Evolutionary conservation across 2,797 vertebrate species (phyloP).

Genomic region (Cyprinella venusta): DNA sequence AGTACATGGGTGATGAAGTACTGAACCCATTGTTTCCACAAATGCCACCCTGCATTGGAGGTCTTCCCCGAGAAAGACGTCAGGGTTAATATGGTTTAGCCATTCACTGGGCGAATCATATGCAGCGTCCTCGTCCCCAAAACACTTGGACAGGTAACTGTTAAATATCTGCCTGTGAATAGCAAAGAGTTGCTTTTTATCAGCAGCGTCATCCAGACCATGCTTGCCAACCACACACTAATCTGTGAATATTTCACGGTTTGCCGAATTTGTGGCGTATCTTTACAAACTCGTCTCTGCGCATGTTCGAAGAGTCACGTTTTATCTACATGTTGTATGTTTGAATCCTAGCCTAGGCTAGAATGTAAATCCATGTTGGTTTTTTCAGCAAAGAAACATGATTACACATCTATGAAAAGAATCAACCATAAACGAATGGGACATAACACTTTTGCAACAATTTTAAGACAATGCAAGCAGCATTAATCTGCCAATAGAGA

Average conservation of each 20-base stretch:
- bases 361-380: background rate
- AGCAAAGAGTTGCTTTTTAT: slow-evolving; percentile 32
- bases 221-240: background rate
- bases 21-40: slow-evolving; percentile 79
- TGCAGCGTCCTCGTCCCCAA: slow-evolving; percentile 67
- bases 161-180: slow-evolving; percentile 76
- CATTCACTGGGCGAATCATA: slow-evolving; percentile 78
- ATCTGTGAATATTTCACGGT: background rate
- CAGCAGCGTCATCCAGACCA: background rate
- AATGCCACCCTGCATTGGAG: slow-evolving; percentile 83
- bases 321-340: background rate
- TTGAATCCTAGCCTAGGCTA: background rate
- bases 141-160: slow-evolving; percentile 81
- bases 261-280: background rate
- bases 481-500: background rate
- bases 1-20: slow-evolving; percentile 81
- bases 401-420: background rate
- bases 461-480: background rate
- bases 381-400: background rate
- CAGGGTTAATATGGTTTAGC: slow-evolving; percentile 73
- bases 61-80: slow-evolving; percentile 74
- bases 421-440: background rate
- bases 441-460: background rate
- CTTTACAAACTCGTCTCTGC: background rate
- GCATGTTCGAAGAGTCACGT: background rate